These are phyloP conservation scores for Aphelinus atriplicis DNA, from an alignment of 1,140 invertebrate genomes.

Conservation along the genomic window DNA sequence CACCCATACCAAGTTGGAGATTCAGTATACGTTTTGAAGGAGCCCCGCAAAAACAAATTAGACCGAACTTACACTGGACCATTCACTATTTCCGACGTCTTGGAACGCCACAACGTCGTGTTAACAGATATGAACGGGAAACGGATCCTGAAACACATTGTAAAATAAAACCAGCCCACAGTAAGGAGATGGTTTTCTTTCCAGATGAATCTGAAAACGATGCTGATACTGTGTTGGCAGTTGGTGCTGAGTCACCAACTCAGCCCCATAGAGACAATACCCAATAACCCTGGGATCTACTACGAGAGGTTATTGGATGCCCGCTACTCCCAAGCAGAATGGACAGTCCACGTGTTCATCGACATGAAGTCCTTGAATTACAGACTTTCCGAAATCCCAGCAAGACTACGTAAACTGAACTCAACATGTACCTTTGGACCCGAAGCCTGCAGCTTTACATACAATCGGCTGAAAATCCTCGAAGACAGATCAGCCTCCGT, in stretches of 20 bases:
- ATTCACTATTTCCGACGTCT: not conserved
- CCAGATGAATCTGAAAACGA: not conserved
- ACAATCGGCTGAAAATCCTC: too few relatives aligned
- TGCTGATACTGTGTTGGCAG: not conserved
- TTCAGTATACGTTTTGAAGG: not conserved
- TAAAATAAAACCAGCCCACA: constrained; percentile 1
- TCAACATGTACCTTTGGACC: not conserved
- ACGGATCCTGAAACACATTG: not conserved
- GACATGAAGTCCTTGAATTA: not conserved
- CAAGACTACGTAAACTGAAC: not conserved
- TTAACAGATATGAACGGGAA: not conserved
- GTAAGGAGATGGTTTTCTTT: not conserved
- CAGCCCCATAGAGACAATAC: not conserved
- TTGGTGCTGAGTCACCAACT: too few relatives aligned
- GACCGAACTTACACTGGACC: not conserved
- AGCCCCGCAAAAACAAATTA: not conserved
- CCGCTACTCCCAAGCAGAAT: not conserved
- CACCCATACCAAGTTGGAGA: not conserved
- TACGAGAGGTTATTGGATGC: not conserved
- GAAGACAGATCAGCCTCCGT: too few relatives aligned
- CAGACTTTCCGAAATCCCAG: not conserved
- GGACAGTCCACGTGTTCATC: not conserved
- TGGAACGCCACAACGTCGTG: not conserved
- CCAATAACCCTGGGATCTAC: not conserved
- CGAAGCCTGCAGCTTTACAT: too few relatives aligned